Percentiles rank a stretch among this genome's conserved stretches.
These are phyloP conservation scores for Anolis carolinensis DNA, from an alignment of 2,113 vertebrate genomes.

Conservation along the genomic window DNA sequence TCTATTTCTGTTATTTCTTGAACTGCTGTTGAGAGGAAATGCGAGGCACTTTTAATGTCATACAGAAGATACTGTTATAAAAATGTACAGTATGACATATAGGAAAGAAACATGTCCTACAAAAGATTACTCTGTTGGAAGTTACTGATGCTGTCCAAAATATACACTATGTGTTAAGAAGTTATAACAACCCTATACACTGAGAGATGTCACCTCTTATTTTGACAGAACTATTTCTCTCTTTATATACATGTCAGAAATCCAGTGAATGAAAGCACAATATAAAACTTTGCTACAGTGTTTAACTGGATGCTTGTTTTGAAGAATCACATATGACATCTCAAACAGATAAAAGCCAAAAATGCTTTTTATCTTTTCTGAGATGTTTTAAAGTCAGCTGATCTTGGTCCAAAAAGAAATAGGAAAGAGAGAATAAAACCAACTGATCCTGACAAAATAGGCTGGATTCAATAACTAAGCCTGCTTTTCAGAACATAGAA, in stretches of 20 bases:
- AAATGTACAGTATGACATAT: conserved; percentile 28
- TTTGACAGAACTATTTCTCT: conserved; percentile 44
- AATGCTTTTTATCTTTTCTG: conserved; percentile 36
- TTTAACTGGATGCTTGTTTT: conserved; percentile 44
- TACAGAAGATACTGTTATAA: conserved; percentile 25
- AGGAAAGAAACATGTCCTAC: conserved; percentile 38
- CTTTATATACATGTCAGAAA: conserved; percentile 3
- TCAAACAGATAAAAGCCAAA: conserved; percentile 50
- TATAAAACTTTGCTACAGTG: conserved; percentile 46
- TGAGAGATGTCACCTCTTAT: conserved; percentile 29
- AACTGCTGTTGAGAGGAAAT: conserved; percentile 6
- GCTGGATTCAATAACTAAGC: conserved; percentile 50
- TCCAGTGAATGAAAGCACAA: conserved; percentile 30
- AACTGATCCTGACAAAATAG: conserved; percentile 28
- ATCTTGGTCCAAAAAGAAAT: conserved; percentile 34
- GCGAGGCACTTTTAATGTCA: background rate
- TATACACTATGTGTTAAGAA: background rate
- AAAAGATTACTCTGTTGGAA: conserved; percentile 36
- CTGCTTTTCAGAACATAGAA: conserved; percentile 42
- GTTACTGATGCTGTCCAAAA: conserved; percentile 30
- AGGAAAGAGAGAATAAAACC: conserved; percentile 41
- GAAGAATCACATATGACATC: conserved; percentile 51
- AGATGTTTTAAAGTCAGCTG: background rate
- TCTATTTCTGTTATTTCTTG: background rate
- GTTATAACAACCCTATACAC: background rate